These are phyloP conservation scores for Ivindomyrus marchei DNA, from an alignment of 2,113 vertebrate species.

Conservation along the genomic window DNA sequence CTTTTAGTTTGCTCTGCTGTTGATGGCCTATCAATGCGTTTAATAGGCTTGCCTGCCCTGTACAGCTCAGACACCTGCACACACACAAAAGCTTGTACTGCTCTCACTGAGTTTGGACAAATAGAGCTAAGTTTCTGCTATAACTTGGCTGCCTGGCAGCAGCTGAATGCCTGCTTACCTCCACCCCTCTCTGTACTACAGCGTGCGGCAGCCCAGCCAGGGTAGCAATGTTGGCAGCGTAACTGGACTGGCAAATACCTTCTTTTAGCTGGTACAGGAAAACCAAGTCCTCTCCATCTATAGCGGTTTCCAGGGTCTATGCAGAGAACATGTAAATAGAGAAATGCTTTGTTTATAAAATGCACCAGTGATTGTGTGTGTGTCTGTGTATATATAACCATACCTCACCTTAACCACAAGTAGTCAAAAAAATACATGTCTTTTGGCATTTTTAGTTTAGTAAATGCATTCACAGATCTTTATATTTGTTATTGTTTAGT, in stretches of 20 bases:
- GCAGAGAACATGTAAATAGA: conserved; percentile 31
- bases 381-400: no score
- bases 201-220: conserved; percentile 75
- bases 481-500: not conserved
- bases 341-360: not conserved
- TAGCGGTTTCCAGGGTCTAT: conserved; percentile 83
- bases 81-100: not conserved
- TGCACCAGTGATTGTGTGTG: not conserved
- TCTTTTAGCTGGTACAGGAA: conserved; percentile 89
- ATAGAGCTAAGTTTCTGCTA: not conserved
- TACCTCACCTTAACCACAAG: no score
- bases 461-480: no score
- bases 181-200: conserved; percentile 75
- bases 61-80: conserved; percentile 73
- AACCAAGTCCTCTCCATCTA: conserved; percentile 82
- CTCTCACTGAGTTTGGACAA: not conserved
- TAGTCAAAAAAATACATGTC: no score
- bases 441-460: not conserved
- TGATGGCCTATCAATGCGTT: conserved; percentile 45
- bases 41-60: conserved; percentile 69
- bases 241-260: conserved; percentile 77
- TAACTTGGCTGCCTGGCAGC: not conserved
- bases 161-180: conserved; percentile 56
- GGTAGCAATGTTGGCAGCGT: conserved; percentile 83
- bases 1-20: conserved; percentile 49